Conservation (phyloP, 2,113 vertebrate species). For the Heptranchias perlo region DNA sequence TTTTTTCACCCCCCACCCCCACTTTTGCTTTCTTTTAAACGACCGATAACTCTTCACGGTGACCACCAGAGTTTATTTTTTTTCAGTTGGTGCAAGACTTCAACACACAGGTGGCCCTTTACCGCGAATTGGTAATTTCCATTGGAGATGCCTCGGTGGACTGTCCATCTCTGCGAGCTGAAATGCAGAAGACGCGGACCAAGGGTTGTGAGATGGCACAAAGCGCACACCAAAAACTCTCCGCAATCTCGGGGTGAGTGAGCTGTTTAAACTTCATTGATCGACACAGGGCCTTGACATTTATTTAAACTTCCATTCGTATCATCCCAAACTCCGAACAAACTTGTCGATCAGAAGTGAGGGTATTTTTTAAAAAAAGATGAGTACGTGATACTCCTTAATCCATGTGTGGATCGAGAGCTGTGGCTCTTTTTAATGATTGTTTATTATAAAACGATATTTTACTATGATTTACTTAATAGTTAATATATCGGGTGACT, state of each 20-base stretch:
- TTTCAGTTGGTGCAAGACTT: constrained; percentile 95
- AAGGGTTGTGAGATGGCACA: constrained; percentile 89
- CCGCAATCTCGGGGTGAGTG: constrained; percentile 79
- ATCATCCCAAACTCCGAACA: background rate
- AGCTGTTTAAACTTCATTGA: constrained; percentile 23
- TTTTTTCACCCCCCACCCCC: background rate
- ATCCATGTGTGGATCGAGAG: background rate
- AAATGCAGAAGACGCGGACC: constrained; percentile 86
- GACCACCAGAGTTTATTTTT: background rate
- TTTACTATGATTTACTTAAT: background rate
- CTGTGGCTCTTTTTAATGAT: background rate
- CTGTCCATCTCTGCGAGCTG: constrained; percentile 74
- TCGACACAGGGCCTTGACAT: constrained; percentile 1
- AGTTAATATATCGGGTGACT: background rate
- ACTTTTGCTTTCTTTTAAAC: background rate
- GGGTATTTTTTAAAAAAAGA: no score
- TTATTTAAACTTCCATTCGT: background rate
- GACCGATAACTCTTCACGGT: background rate
- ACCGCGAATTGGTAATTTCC: constrained; percentile 92
- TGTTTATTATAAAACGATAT: background rate
- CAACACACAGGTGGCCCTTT: constrained; percentile 94
- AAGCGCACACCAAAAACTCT: constrained; percentile 85
- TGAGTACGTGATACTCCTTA: background rate
- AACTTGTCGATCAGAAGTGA: background rate
- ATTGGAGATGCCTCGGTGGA: constrained; percentile 85